These are phyloP conservation scores for Pristionchus mayeri DNA, from an alignment of 2,888 invertebrate species.

Conservation along the genomic window DNA sequence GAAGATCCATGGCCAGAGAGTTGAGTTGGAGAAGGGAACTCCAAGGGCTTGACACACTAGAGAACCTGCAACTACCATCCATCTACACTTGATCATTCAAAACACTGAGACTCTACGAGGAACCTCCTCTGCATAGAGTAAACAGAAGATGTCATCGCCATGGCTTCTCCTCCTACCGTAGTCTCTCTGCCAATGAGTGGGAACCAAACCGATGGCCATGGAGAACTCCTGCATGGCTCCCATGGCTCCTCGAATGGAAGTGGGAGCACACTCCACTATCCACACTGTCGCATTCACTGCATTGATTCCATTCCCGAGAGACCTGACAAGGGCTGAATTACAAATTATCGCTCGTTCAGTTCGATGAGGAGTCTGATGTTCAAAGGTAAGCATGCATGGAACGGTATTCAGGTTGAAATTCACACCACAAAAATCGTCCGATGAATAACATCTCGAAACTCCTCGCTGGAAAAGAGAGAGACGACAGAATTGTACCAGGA, in stretches of 20 bases:
- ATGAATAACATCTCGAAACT: constrained; percentile 63
- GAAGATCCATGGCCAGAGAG: constrained; percentile 64
- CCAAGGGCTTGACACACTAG: constrained; percentile 59
- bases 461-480: neutral
- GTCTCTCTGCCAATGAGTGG: neutral
- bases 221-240: constrained; percentile 68
- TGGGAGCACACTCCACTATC: constrained; percentile 67
- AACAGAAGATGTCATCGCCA: neutral
- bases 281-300: constrained; percentile 67
- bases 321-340: constrained; percentile 32
- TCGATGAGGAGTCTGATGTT: neutral
- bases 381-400: neutral
- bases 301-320: constrained; percentile 65
- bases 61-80: constrained; percentile 51
- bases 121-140: neutral
- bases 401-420: neutral
- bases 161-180: neutral
- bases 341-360: neutral
- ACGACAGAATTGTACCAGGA: constrained; percentile 42
- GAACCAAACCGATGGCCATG: constrained; percentile 61
- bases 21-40: constrained; percentile 60
- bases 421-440: constrained; percentile 64
- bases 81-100: neutral
- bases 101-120: neutral
- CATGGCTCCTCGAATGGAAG: constrained; percentile 63